phyloP scores from a whole-genome alignment of 2,888 invertebrate species.

The Dimorphilus gyrociliatus region DNA sequence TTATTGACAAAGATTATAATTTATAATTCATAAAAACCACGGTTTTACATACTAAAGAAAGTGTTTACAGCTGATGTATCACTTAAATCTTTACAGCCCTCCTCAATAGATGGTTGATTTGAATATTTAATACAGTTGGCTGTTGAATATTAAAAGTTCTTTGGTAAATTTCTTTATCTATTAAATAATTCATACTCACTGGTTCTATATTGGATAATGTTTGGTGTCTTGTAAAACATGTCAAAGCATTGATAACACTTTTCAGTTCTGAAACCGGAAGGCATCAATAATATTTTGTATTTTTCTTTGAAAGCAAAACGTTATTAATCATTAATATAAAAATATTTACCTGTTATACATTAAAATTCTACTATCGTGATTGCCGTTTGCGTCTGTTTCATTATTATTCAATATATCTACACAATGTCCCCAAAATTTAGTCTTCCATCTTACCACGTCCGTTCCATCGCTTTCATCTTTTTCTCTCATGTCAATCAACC shows the following conservation, averaged over 20 bases:
- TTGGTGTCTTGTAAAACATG: slow-evolving; percentile 11
- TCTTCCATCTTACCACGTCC: too few relatives aligned
- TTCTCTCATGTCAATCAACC: too few relatives aligned
- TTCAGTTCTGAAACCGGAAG: too few relatives aligned
- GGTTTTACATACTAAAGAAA: slow-evolving; percentile 9
- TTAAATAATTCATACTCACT: slow-evolving; percentile 8
- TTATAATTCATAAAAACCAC: neutral
- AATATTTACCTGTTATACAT: slow-evolving; percentile 5
- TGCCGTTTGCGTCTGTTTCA: slow-evolving; percentile 7
- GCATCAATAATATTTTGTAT: too few relatives aligned
- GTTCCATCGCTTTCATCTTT: too few relatives aligned
- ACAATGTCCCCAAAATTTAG: slow-evolving; percentile 6
- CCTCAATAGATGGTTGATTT: slow-evolving; percentile 4
- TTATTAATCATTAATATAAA: neutral
- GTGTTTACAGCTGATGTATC: slow-evolving; percentile 6
- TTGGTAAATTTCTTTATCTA: neutral
- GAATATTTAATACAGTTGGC: neutral
- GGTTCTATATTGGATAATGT: slow-evolving; percentile 12
- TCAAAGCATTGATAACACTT: slow-evolving; percentile 12
- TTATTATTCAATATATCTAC: slow-evolving; percentile 3
- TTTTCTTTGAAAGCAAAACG: slow-evolving; percentile 5
- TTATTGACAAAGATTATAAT: neutral
- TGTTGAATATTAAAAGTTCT: neutral
- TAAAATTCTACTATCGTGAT: slow-evolving; percentile 7
- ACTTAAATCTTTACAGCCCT: slow-evolving; percentile 7